Conservation (phyloP, 2,797 vertebrate genomes). For the Peromyscus nudipes region DNA sequence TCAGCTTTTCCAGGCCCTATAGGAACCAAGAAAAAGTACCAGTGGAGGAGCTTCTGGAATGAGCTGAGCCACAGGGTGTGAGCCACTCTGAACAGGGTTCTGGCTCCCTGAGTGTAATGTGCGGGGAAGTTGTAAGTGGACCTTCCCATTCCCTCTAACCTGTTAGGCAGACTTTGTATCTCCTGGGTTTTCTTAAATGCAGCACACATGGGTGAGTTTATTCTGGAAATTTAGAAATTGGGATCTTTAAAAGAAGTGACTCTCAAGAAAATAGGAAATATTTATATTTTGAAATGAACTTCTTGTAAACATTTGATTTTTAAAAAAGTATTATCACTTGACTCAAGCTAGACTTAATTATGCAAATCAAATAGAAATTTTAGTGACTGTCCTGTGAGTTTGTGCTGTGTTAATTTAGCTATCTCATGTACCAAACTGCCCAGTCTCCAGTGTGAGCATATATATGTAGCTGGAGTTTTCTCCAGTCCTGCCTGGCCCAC, state of each 20-base stretch:
- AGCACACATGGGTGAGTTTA: not conserved
- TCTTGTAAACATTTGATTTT: constrained; percentile 30
- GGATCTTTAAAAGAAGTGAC: constrained; percentile 4
- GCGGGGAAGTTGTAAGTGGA: not conserved
- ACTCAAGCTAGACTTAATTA: constrained; percentile 68
- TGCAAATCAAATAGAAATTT: constrained; percentile 76
- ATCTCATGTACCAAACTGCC: constrained; percentile 57
- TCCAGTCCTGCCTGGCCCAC: too few relatives aligned
- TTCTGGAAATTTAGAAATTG: constrained; percentile 52
- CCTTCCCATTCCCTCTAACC: not conserved
- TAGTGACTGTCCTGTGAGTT: constrained; percentile 52
- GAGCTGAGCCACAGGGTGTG: not conserved
- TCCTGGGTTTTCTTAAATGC: constrained; percentile 32
- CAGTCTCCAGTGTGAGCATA: constrained; percentile 24
- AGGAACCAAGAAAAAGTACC: not conserved
- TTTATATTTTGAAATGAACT: constrained; percentile 43
- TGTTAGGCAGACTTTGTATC: not conserved
- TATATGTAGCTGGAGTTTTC: too few relatives aligned
- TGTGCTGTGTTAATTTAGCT: constrained; percentile 67
- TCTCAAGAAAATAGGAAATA: constrained; percentile 3
- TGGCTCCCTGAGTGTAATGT: not conserved
- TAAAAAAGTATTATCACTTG: constrained; percentile 64
- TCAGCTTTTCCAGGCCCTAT: not conserved
- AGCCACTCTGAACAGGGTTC: not conserved
- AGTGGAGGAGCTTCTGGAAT: not conserved